These are phyloP conservation scores for Molossus molossus DNA, from an alignment of 2,797 vertebrate genomes.

Conservation along the genomic window DNA sequence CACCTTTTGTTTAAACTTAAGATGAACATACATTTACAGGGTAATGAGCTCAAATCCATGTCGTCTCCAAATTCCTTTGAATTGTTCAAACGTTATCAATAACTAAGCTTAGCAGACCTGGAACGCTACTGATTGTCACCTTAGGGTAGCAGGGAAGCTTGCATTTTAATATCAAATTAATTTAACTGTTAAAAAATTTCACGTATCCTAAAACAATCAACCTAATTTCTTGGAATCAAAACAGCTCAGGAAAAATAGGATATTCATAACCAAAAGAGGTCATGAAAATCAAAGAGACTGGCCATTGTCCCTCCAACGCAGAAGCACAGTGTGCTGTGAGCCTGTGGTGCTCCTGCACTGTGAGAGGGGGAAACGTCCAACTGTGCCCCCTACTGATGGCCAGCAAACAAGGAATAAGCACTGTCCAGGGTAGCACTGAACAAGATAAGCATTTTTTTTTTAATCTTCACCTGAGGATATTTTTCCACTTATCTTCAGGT, in stretches of 20 bases:
- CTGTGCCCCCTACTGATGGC: background rate
- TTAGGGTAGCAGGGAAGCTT: background rate
- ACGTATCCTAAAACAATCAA: background rate
- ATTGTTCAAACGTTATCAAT: background rate
- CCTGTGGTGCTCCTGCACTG: accelerated
- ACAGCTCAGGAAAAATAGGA: background rate
- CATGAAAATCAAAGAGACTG: background rate
- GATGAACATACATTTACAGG: background rate
- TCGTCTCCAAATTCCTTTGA: slow-evolving; percentile 24
- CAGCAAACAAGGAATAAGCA: background rate
- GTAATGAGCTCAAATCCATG: background rate
- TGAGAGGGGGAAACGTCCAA: accelerated
- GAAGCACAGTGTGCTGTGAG: accelerated
- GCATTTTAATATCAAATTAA: background rate
- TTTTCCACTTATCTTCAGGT: too few species aligned
- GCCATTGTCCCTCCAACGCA: background rate
- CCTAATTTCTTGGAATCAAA: slow-evolving; percentile 12
- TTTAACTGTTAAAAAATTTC: slow-evolving; percentile 3
- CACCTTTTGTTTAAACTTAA: background rate
- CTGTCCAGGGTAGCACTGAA: background rate
- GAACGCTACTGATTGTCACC: background rate
- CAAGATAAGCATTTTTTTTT: background rate
- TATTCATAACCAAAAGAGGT: background rate
- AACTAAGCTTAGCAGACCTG: background rate
- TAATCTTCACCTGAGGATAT: too few species aligned